Evolutionary conservation across 2,797 vertebrate genomes (phyloP), one percentile per base, ranked within the genome.

Genomic region (Sebastes steindachneri): DNA sequence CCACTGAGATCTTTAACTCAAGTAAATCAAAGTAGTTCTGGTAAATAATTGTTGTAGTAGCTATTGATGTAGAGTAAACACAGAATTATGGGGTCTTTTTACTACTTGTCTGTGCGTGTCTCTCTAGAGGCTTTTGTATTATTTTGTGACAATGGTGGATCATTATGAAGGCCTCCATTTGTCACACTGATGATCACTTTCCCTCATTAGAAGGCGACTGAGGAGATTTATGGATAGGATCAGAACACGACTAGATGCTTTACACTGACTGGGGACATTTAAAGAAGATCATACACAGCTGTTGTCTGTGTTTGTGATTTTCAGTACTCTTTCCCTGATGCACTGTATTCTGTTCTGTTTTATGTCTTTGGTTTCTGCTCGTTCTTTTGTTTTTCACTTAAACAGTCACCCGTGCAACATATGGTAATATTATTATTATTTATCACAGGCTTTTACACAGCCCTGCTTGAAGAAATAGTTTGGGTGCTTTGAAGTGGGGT

Each of bases 141-240:
- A 4, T 73, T 72, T 80, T 25, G 19, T 75, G 35, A 82, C 74
- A 84, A 82, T 78, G 45, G n/a, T 73, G 59, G 68, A 68, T 86
- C 41, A 26, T 79, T 9, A 71, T 74, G 53, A 68, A 82, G 45
- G 62, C 35, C 8, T 66, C 33, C 41, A 31, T 80, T 60, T 75
- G 70, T 75, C 48, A 19, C 15, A 21, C 67, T 71, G 45, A 66
- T 51, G 60, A 79, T 80, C 79, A 79, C 68, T 66, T 72, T 77
- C 26, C 59, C 51, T 85, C 65, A 62, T 73, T 65, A 84, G 41
- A 80, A 48, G 21, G 19, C 6, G 14, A 41, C 64, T 10, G 15
- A 31, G 10, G n/a, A 78, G 68, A 84, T 88, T 86, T 75, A 82
- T 75, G 70, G 80, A 41, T 26, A 67, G n/a, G 70, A 87, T 64